Base-by-base conservation (phyloP, 37 sponge, comb jelly and placozoan species). In the Haliclona indistincta region DNA sequence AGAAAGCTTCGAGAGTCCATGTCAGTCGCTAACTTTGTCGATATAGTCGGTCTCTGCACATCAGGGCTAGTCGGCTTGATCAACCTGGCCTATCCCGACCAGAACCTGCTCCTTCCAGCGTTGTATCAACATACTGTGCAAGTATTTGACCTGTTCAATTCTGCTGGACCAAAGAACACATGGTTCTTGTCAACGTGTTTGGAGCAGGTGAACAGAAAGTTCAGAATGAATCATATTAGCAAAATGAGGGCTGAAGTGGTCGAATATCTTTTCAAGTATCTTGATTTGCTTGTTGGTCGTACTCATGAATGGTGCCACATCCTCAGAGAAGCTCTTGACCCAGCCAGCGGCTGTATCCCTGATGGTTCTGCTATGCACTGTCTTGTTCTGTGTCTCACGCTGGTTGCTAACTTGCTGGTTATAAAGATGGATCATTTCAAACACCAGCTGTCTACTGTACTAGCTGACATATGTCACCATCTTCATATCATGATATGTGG, bases 71-170 rank as follows among this genome's bases (percentile, higher is more conserved):
- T 82, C 25, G 68, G 74, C n/a, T 60, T 82, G 58, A 34, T 82
- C 32, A 67, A 68, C 20, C 68, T 66, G 2, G 34, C 44, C 30
- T 54, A 68, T 55, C 37, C 33, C 28, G 33, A 42, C 1, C 75
- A 67, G 37, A 74, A 65, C 15, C 52, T 47, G 15, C 15, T 47
- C 15, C 10, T 47, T 17, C 51, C 51, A 17, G 51, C 15, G 13
- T 47, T 47, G 13, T 47, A 89, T 51, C 44, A 68, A 20, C 58
- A 75, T 28, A 38, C 26, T 23, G 67, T 77, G 1, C 81, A 89
- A 47, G n/a, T 89, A 3, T 89, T 89, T 68, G 83, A 74, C 30
- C 29, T 54, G 28, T 38, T 85, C 44, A 78, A 78, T 37, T 43
- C 34, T 3, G 22, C 65, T 20, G 39, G 36, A 7, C 56, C 25